A percentile compares a stretch with the other conserved stretches of the same genome.
These are phyloP conservation scores for Pantherophis alleghaniensis DNA, from an alignment of 2,797 vertebrate species.

Conservation along the genomic window DNA sequence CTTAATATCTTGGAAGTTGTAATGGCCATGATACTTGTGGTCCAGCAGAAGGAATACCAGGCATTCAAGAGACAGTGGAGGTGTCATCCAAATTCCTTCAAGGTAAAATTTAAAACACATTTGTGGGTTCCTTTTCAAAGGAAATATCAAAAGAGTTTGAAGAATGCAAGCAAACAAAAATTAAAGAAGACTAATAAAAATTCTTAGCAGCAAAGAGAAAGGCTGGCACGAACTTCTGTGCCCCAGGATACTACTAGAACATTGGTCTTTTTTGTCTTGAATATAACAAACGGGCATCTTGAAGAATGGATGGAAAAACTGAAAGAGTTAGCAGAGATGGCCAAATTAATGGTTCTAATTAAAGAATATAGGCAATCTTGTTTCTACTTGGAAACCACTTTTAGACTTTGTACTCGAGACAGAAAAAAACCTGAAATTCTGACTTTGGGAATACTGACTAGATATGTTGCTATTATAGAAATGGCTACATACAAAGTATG, in stretches of 20 bases:
- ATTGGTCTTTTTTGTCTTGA: not conserved
- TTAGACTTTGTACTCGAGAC: not conserved
- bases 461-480: not conserved
- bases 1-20: constrained; percentile 26
- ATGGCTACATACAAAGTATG: not conserved
- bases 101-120: constrained; percentile 30
- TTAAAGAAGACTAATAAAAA: not conserved
- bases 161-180: not conserved
- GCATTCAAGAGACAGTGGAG: not conserved
- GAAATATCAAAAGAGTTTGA: not conserved
- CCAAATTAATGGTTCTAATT: not conserved
- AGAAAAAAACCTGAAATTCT: not conserved
- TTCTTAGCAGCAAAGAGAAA: not conserved
- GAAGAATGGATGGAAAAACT: not conserved
- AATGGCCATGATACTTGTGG: constrained; percentile 12
- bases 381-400: not conserved
- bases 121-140: constrained; percentile 32
- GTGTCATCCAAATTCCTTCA: not conserved
- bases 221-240: not conserved
- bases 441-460: not conserved
- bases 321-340: not conserved
- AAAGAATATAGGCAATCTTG: not conserved
- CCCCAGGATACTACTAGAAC: not conserved
- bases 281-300: not conserved
- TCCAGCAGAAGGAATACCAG: not conserved